Percentiles rank a stretch among this genome's conserved stretches.
Conservation (phyloP, 2,113 vertebrate species). For the Xenus cinereus region DNA sequence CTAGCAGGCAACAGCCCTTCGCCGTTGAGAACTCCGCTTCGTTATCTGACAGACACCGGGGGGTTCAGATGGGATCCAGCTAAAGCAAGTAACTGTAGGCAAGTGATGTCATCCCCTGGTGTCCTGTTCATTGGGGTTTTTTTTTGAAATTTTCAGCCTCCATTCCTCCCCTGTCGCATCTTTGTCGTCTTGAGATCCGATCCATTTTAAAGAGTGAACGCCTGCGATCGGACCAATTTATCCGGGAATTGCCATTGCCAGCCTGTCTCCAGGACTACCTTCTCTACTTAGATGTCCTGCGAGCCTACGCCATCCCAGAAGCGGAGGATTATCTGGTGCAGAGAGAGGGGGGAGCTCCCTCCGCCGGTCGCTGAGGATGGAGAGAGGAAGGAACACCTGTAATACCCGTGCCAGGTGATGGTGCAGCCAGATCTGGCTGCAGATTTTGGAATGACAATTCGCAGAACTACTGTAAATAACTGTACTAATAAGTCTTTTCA, state of each 20-base stretch:
- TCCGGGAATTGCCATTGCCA: constrained; percentile 72
- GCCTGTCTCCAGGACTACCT: constrained; percentile 76
- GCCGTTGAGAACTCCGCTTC: fast-evolving
- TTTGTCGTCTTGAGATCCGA: constrained; percentile 79
- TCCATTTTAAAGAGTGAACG: constrained; percentile 52
- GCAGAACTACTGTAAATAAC: not conserved
- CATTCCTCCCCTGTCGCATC: constrained; percentile 75
- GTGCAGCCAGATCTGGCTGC: fast-evolving
- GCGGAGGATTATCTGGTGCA: not conserved
- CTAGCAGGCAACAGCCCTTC: not conserved
- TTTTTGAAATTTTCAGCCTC: constrained; percentile 57
- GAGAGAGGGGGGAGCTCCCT: not conserved
- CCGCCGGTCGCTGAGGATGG: not conserved
- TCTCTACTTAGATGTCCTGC: constrained; percentile 74
- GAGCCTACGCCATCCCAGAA: not conserved
- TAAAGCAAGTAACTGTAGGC: not conserved
- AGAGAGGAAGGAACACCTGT: not conserved
- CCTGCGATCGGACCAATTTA: constrained; percentile 48
- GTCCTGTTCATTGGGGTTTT: not conserved
- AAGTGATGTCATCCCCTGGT: not conserved
- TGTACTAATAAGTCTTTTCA: not conserved
- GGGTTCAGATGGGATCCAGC: not conserved
- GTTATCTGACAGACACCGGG: not conserved
- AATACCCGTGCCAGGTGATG: not conserved
- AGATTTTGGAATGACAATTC: not conserved